Conservation (phyloP, 2,113 vertebrate species). For the Semicossyphus pulcher region DNA sequence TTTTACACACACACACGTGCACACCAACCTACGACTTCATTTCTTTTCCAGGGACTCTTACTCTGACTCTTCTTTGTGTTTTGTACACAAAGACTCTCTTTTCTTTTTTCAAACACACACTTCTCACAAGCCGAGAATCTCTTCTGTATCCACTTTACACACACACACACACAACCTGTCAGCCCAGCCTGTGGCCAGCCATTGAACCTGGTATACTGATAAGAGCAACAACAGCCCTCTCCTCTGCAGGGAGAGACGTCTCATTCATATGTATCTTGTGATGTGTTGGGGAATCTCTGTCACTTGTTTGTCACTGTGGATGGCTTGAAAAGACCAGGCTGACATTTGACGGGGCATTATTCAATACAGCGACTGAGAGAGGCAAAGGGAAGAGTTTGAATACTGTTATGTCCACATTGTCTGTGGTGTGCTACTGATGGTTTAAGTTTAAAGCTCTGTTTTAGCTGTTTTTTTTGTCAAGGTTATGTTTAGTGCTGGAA, state of each 20-base stretch:
- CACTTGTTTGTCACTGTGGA: constrained; percentile 49
- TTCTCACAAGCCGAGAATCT: background rate
- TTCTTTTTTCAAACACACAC: constrained; percentile 32
- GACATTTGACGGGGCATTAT: constrained; percentile 57
- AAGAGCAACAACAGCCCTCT: constrained; percentile 52
- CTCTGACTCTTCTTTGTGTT: constrained; percentile 44
- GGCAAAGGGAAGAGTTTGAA: background rate
- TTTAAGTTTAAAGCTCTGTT: background rate
- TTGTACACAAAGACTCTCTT: constrained; percentile 11
- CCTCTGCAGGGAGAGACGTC: constrained; percentile 42
- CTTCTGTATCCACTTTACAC: background rate
- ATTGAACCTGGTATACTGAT: constrained; percentile 60
- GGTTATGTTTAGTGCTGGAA: no score
- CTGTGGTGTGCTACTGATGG: background rate
- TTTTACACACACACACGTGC: background rate
- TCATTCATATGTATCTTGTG: constrained; percentile 62
- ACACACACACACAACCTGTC: background rate
- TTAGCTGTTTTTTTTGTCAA: no score
- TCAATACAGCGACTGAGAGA: constrained; percentile 22
- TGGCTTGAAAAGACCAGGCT: constrained; percentile 55
- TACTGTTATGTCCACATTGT: constrained; percentile 1
- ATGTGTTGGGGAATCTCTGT: constrained; percentile 48
- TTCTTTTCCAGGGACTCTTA: constrained; percentile 29
- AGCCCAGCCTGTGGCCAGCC: constrained; percentile 29
- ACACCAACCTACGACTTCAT: constrained; percentile 15